Evolutionary conservation across 35 echinoderm and acorn worm genomes (phyloP).

Genomic region (Lytechinus variegatus): DNA sequence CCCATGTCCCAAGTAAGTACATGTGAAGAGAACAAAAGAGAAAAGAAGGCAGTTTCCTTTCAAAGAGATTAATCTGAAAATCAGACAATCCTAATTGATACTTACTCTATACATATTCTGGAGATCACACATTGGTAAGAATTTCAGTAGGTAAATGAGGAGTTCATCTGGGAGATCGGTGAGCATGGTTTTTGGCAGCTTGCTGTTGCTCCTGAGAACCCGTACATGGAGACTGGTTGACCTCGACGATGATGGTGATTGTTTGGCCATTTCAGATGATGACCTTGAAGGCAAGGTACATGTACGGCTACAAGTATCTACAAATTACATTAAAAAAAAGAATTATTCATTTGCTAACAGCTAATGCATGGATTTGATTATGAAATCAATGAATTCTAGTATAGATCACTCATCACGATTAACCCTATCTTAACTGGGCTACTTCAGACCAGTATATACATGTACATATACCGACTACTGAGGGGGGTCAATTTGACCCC

Average conservation of each 20-base stretch:
- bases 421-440: no score
- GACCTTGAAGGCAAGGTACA: neutral
- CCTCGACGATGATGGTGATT: neutral
- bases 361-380: no score
- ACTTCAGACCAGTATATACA: no score
- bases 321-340: neutral
- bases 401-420: no score
- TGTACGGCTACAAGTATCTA: constrained; percentile 25
- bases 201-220: constrained; percentile 18
- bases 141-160: constrained; percentile 66
- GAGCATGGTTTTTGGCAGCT: constrained; percentile 47
- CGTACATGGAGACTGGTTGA: constrained; percentile 3
- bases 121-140: constrained; percentile 63
- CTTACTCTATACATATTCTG: constrained; percentile 56
- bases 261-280: neutral
- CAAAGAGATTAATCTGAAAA: no score
- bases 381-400: no score
- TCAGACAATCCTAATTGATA: neutral
- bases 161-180: constrained; percentile 73
- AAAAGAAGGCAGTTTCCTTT: no score
- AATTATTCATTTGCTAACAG: no score
- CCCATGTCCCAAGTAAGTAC: no score
- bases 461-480: no score
- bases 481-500: no score
- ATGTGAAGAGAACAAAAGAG: no score